A percentile compares a stretch with the other conserved stretches of the same genome.
These are phyloP conservation scores for Ptilonorhynchus violaceus DNA, from an alignment of 2,113 vertebrate species.

Conservation along the genomic window DNA sequence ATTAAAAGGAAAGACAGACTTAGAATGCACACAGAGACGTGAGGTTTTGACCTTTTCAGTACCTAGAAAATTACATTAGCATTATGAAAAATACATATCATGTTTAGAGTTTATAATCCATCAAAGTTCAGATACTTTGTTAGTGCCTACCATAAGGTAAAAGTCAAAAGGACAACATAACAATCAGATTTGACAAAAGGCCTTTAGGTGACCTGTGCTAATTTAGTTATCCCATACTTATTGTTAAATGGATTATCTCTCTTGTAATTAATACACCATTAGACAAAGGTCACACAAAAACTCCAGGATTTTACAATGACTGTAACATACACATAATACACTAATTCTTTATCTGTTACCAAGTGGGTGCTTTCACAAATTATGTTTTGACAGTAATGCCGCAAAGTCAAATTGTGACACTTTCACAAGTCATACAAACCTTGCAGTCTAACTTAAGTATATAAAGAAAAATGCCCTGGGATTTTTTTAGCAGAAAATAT, in stretches of 20 bases:
- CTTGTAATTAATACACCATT: conserved; percentile 76
- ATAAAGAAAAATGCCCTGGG: neutral
- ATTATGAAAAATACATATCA: conserved; percentile 83
- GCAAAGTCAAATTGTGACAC: neutral
- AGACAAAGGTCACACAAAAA: conserved; percentile 65
- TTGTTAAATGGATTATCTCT: conserved; percentile 74
- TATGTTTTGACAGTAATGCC: conserved; percentile 21
- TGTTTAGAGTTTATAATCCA: conserved; percentile 77
- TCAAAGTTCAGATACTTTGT: conserved; percentile 74
- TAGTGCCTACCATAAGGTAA: conserved; percentile 76
- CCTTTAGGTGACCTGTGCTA: conserved; percentile 75
- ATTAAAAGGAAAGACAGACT: conserved; percentile 80
- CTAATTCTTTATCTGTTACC: conserved; percentile 33
- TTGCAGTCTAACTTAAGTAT: neutral
- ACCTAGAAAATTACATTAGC: conserved; percentile 82
- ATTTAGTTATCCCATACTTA: conserved; percentile 72
- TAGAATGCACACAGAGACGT: conserved; percentile 77
- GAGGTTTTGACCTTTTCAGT: conserved; percentile 76
- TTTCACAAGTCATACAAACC: neutral
- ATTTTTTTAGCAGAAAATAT: neutral
- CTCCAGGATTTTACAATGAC: conserved; percentile 60
- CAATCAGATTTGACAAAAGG: conserved; percentile 79
- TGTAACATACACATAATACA: conserved; percentile 26
- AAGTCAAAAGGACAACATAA: conserved; percentile 81
- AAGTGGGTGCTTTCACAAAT: conserved; percentile 7